Conservation (phyloP, 2,797 vertebrate genomes). For the Decapterus maruadsi region DNA sequence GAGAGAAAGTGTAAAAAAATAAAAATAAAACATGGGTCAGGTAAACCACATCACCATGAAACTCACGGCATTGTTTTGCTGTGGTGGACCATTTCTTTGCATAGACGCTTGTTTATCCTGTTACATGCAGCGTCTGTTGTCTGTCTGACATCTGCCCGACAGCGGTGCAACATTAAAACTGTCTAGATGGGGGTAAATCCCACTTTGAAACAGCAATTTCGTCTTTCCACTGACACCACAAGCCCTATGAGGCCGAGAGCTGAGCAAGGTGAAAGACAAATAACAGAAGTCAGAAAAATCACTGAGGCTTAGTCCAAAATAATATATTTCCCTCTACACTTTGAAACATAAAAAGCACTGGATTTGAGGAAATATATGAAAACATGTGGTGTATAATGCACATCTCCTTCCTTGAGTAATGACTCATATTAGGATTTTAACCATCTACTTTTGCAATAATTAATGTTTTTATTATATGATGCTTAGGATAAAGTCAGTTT, state of each 20-base stretch:
- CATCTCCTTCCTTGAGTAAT: neutral
- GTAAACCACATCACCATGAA: too few relatives aligned
- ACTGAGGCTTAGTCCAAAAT: neutral
- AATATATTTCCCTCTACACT: slow-evolving; percentile 1
- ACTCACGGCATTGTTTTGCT: too few relatives aligned
- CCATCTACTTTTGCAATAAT: neutral
- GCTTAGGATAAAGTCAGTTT: neutral
- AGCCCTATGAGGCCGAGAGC: neutral
- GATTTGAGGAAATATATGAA: neutral
- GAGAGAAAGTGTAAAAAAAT: too few relatives aligned
- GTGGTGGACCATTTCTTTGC: too few relatives aligned
- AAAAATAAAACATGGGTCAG: too few relatives aligned
- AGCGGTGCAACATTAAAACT: too few relatives aligned
- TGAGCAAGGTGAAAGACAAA: neutral
- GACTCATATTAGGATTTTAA: neutral
- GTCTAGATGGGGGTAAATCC: too few relatives aligned
- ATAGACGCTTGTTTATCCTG: too few relatives aligned
- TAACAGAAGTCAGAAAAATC: neutral
- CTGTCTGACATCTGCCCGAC: too few relatives aligned
- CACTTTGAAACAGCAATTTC: neutral
- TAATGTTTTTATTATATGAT: neutral
- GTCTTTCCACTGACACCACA: neutral
- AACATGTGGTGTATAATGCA: neutral
- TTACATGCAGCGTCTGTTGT: too few relatives aligned
- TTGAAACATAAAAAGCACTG: neutral